Conservation (phyloP, 2,113 vertebrate species). For the Oryzias celebensis region DNA sequence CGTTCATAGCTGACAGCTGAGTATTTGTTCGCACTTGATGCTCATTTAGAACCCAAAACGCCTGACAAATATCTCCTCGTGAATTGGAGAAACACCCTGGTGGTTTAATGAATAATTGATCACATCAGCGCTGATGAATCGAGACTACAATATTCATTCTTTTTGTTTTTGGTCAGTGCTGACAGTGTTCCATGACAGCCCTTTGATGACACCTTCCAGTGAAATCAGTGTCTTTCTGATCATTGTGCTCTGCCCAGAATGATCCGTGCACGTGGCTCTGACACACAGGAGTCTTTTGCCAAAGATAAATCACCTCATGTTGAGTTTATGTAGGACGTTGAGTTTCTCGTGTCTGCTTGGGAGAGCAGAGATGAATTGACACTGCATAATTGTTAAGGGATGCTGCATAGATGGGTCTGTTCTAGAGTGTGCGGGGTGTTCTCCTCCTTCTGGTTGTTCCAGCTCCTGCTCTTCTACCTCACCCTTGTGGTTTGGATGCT, state of each 20-base stretch:
- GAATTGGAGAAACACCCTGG: slow-evolving; percentile 1
- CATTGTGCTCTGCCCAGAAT: slow-evolving; percentile 2
- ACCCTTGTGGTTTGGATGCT: slow-evolving; percentile 74
- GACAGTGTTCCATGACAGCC: no score
- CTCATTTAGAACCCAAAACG: no score
- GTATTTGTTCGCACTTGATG: no score
- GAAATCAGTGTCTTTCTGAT: background rate
- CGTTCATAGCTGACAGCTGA: no score
- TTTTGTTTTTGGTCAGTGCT: background rate
- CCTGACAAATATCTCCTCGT: no score
- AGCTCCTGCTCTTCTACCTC: slow-evolving; percentile 53
- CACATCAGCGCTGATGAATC: slow-evolving; percentile 9
- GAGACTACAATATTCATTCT: background rate
- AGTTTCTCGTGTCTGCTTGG: slow-evolving; percentile 34
- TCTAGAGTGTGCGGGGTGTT: slow-evolving; percentile 46
- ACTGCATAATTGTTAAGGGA: slow-evolving; percentile 50
- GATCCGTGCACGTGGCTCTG: background rate
- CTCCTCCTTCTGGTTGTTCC: slow-evolving; percentile 38
- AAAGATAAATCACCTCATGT: slow-evolving; percentile 16
- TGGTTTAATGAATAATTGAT: slow-evolving; percentile 39
- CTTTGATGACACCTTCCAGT: background rate
- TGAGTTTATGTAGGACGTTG: slow-evolving; percentile 25
- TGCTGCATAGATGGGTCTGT: slow-evolving; percentile 57
- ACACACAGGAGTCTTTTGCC: slow-evolving; percentile 11
- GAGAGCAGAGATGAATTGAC: slow-evolving; percentile 45